A percentile compares a stretch with the other conserved stretches of the same genome.
Evolutionary conservation across 2,113 vertebrate species (phyloP).

Genomic region (Takifugu bimaculatus): DNA sequence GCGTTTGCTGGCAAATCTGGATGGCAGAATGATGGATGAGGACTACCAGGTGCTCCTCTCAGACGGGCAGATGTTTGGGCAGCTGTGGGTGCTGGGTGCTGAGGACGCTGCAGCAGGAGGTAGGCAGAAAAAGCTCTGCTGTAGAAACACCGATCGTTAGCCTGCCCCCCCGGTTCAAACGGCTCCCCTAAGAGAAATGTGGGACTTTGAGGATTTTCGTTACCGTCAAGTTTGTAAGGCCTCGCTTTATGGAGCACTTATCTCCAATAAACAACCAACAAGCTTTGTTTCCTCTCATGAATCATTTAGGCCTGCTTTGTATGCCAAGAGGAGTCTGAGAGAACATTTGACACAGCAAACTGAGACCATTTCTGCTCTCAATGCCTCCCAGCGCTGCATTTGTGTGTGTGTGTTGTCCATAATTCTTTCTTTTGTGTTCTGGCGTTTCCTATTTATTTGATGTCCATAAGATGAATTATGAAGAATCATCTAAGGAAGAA

Average conservation of each 20-base stretch:
- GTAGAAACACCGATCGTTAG: background rate
- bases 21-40: slow-evolving; percentile 46
- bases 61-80: slow-evolving; percentile 43
- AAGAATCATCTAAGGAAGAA: slow-evolving; percentile 23
- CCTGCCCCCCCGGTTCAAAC: background rate
- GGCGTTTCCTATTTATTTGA: slow-evolving; percentile 31
- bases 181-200: too few species aligned
- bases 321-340: slow-evolving; percentile 47
- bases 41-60: slow-evolving; percentile 62
- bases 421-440: background rate
- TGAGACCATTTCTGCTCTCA: slow-evolving; percentile 33
- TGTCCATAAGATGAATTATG: slow-evolving; percentile 1
- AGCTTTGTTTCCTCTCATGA: slow-evolving; percentile 46
- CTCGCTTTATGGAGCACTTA: slow-evolving; percentile 56
- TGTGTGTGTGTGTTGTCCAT: slow-evolving; percentile 11
- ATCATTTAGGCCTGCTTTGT: slow-evolving; percentile 58
- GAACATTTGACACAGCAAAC: slow-evolving; percentile 39
- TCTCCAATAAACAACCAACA: slow-evolving; percentile 54
- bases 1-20: slow-evolving; percentile 35
- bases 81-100: slow-evolving; percentile 48
- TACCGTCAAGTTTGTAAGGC: slow-evolving; percentile 32
- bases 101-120: slow-evolving; percentile 37
- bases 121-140: slow-evolving; percentile 31
- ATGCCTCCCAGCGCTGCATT: slow-evolving; percentile 10
- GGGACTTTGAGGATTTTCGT: background rate